Percentiles rank a stretch among this genome's conserved stretches.
Conservation (phyloP, 2,888 invertebrate genomes). For the Nomada lathburiana region DNA sequence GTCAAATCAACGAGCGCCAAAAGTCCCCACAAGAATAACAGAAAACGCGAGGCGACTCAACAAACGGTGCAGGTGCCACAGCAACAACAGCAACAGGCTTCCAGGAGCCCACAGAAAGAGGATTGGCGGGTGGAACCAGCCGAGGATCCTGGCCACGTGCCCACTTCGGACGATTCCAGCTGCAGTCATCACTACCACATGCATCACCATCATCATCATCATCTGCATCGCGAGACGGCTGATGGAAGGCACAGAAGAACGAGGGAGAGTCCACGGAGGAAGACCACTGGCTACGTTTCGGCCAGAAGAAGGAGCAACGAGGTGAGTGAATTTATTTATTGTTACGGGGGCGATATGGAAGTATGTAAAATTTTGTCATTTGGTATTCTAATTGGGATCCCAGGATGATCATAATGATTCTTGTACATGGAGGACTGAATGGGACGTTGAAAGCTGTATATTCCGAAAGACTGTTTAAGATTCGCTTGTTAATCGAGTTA, state of each 20-base stretch:
- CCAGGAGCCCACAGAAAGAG: slow-evolving; percentile 83
- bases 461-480: neutral
- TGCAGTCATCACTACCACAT: slow-evolving; percentile 82
- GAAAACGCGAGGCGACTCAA: slow-evolving; percentile 73
- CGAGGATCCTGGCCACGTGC: slow-evolving; percentile 86
- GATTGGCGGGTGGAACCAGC: slow-evolving; percentile 85
- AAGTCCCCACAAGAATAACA: slow-evolving; percentile 76
- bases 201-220: slow-evolving; percentile 81
- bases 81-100: slow-evolving; percentile 84
- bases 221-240: slow-evolving; percentile 73
- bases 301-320: slow-evolving; percentile 85
- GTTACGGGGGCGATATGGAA: too few relatives aligned
- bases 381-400: too few relatives aligned
- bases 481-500: neutral
- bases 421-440: too few relatives aligned
- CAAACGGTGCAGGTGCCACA: slow-evolving; percentile 59
- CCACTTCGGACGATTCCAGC: slow-evolving; percentile 88
- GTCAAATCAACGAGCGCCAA: slow-evolving; percentile 68
- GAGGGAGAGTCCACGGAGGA: slow-evolving; percentile 89
- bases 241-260: slow-evolving; percentile 84
- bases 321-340: slow-evolving; percentile 63
- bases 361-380: too few relatives aligned
- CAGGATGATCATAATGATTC: too few relatives aligned
- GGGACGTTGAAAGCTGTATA: too few relatives aligned
- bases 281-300: slow-evolving; percentile 86